These are phyloP conservation scores for Halichoerus grypus DNA, from an alignment of 2,113 vertebrate species.

Conservation along the genomic window DNA sequence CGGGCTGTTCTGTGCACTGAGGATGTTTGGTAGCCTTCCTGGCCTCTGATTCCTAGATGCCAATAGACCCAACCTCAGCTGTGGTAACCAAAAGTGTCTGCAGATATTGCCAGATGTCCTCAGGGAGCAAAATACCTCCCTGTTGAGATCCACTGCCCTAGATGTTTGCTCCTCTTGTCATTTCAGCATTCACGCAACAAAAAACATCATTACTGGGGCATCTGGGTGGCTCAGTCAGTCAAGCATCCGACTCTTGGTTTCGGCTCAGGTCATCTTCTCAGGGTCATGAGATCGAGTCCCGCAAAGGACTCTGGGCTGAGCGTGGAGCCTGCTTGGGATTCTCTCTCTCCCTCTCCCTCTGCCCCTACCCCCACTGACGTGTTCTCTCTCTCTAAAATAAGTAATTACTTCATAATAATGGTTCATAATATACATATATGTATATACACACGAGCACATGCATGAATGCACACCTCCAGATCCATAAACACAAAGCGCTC, in stretches of 20 bases:
- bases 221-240: neutral
- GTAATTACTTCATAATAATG: neutral
- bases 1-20: neutral
- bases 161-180: neutral
- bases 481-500: neutral
- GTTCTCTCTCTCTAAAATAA: neutral
- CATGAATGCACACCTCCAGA: fast-evolving
- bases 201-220: neutral
- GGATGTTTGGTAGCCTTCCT: neutral
- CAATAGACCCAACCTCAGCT: neutral
- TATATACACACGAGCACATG: neutral
- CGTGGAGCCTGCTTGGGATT: neutral
- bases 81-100: neutral
- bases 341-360: neutral
- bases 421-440: neutral
- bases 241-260: neutral
- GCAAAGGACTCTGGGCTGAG: neutral
- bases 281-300: neutral
- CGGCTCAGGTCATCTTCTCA: neutral
- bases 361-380: neutral
- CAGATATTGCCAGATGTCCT: neutral
- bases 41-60: neutral
- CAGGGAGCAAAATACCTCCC: neutral
- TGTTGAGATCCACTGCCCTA: neutral
- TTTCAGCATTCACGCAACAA: neutral